Conservation (phyloP, 2,113 vertebrate genomes). For the Caranx ignobilis region DNA sequence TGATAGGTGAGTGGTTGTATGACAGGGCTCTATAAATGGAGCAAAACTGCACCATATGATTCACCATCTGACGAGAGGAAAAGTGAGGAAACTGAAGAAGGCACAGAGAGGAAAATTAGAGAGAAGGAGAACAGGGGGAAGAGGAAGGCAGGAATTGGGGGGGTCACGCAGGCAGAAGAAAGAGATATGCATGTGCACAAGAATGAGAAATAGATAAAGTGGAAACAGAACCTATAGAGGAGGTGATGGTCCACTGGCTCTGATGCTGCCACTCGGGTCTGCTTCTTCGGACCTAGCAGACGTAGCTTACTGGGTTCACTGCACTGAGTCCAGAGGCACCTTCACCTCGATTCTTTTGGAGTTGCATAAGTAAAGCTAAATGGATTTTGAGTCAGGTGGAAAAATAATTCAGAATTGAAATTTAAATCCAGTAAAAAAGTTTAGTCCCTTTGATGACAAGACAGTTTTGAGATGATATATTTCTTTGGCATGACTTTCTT, state of each 20-base stretch:
- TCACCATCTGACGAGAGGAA: slow-evolving; percentile 8
- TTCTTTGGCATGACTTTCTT: slow-evolving; percentile 8
- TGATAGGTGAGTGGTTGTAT: slow-evolving; percentile 51
- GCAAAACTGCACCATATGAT: slow-evolving; percentile 43
- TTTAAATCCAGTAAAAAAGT: slow-evolving; percentile 32
- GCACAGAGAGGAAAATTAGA: background rate
- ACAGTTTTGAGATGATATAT: slow-evolving; percentile 9
- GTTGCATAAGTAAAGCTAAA: slow-evolving; percentile 35
- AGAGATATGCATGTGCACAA: slow-evolving; percentile 11
- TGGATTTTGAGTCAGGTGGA: slow-evolving; percentile 25
- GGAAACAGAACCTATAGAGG: slow-evolving; percentile 44
- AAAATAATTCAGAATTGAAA: slow-evolving; percentile 27
- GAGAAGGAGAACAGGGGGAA: background rate
- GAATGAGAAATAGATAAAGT: slow-evolving; percentile 34
- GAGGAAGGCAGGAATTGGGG: background rate
- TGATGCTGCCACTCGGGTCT: slow-evolving; percentile 60
- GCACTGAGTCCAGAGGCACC: slow-evolving; percentile 26
- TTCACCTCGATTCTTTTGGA: slow-evolving; percentile 2
- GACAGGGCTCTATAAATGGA: slow-evolving; percentile 39
- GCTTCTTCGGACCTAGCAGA: slow-evolving; percentile 38
- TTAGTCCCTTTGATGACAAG: slow-evolving; percentile 25
- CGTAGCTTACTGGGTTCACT: slow-evolving; percentile 24
- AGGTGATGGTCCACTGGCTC: slow-evolving; percentile 46
- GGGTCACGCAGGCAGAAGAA: background rate
- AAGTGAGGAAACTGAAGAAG: slow-evolving; percentile 3